Evolutionary conservation across 2,797 vertebrate species (phyloP).

Genomic region (Danio kyathit): DNA sequence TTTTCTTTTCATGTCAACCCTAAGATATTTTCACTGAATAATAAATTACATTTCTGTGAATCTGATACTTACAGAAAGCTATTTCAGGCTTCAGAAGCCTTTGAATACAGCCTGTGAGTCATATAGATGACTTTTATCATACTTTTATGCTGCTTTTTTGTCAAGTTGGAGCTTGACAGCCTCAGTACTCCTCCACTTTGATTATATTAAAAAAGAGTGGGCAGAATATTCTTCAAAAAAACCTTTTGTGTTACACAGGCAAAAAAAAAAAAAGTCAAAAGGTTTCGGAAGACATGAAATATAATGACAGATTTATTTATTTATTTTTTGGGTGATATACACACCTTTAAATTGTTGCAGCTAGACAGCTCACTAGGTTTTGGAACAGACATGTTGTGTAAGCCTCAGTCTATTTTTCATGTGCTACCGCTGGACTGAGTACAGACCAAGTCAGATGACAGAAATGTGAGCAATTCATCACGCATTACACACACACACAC

Average conservation of each 20-base stretch:
- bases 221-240: slow-evolving; percentile 18
- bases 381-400: background rate
- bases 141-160: slow-evolving; percentile 2
- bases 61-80: background rate
- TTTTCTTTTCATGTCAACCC: background rate
- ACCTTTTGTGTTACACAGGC: background rate
- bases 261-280: background rate
- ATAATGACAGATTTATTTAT: background rate
- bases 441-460: slow-evolving; percentile 18
- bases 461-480: slow-evolving; percentile 40
- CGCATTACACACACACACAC: background rate
- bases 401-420: background rate
- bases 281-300: slow-evolving; percentile 7
- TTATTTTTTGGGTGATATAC: background rate
- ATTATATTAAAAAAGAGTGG: slow-evolving; percentile 21
- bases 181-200: slow-evolving; percentile 20
- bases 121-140: slow-evolving; percentile 6
- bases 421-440: slow-evolving; percentile 2
- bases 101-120: background rate
- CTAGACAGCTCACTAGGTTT: background rate
- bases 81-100: background rate
- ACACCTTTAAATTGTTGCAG: slow-evolving; percentile 5
- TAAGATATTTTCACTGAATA: background rate
- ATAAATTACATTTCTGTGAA: background rate
- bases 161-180: slow-evolving; percentile 19